A percentile compares a stretch with the other conserved stretches of the same genome.
Evolutionary conservation across 2,113 vertebrate genomes (phyloP).

Genomic region (Poecile atricapillus): DNA sequence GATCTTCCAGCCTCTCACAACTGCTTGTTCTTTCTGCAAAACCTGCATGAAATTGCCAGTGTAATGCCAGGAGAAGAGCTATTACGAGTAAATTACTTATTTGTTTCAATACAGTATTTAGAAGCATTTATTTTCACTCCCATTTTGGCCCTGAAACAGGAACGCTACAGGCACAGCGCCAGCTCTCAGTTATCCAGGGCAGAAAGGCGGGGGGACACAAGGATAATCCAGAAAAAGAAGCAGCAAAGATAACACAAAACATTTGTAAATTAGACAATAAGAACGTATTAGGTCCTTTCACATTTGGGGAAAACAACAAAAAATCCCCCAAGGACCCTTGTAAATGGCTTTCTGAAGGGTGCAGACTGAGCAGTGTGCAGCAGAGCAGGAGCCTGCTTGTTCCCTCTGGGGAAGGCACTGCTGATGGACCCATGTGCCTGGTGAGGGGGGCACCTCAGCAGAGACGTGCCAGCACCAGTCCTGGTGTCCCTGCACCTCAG

Average conservation of each 20-base stretch:
- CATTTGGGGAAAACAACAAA: neutral
- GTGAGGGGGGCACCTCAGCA: fast-evolving
- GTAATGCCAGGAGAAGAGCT: neutral
- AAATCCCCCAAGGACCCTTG: neutral
- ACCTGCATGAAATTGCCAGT: neutral
- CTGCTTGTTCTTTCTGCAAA: neutral
- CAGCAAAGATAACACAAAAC: neutral
- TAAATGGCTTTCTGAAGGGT: neutral
- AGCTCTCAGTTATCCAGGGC: conserved; percentile 23
- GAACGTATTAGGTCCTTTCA: neutral
- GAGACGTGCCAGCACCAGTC: neutral
- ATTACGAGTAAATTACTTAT: conserved; percentile 14
- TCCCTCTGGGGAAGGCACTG: neutral
- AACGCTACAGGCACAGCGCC: neutral
- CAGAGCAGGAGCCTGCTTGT: neutral
- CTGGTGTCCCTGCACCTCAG: neutral
- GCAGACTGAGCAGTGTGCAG: neutral
- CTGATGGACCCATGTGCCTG: fast-evolving
- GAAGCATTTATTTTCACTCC: conserved; percentile 44
- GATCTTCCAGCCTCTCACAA: neutral
- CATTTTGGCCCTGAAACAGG: conserved; percentile 37
- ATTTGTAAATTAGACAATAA: neutral
- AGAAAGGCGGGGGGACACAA: neutral
- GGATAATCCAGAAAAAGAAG: conserved; percentile 11
- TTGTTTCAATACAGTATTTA: conserved; percentile 9